Conservation (phyloP, 2,797 vertebrate species). For the Podarcis lilfordi region DNA sequence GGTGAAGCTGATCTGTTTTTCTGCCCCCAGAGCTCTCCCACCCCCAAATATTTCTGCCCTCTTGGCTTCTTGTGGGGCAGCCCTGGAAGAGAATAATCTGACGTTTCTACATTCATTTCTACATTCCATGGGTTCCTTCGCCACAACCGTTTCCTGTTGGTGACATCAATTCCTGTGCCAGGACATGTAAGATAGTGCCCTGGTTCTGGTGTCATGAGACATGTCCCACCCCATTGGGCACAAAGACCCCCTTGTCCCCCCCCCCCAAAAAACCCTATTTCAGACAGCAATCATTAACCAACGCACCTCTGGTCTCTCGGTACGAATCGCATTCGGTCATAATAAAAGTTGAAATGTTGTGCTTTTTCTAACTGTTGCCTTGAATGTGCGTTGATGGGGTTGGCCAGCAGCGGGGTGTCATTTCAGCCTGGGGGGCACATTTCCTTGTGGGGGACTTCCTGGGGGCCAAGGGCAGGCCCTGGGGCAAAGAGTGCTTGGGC, state of each 20-base stretch:
- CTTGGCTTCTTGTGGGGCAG: not conserved
- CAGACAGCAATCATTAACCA: not conserved
- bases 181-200: not conserved
- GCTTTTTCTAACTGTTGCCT: not conserved
- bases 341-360: not conserved
- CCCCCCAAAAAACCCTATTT: too few relatives aligned
- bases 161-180: not conserved
- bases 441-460: too few relatives aligned
- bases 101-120: too few relatives aligned
- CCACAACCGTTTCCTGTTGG: not conserved
- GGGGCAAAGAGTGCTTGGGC: too few relatives aligned
- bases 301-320: too few relatives aligned
- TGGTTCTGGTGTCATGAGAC: not conserved
- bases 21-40: too few relatives aligned
- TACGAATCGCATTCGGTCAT: not conserved
- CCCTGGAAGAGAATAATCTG: too few relatives aligned
- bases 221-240: not conserved
- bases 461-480: too few relatives aligned
- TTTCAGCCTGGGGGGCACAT: not conserved
- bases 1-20: not conserved
- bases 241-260: not conserved
- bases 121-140: not conserved
- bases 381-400: not conserved
- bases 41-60: too few relatives aligned
- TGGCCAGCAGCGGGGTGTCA: not conserved